Evolutionary conservation across 2,888 invertebrate genomes (phyloP), one percentile per base, ranked within the genome.

Genomic region (Nomada ferruginata): DNA sequence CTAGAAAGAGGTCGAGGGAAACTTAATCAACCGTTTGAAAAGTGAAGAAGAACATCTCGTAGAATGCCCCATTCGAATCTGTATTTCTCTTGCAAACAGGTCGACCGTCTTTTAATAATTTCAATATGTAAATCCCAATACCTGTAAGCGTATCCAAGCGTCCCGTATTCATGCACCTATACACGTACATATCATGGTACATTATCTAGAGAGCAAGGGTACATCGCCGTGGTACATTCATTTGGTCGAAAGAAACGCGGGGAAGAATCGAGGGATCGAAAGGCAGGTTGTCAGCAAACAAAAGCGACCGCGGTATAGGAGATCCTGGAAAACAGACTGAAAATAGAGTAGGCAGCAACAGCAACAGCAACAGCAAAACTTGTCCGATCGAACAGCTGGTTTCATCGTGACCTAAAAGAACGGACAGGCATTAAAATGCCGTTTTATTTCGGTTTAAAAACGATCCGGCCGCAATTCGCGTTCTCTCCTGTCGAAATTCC

Each of bases 361-460:
- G 26, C 55, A 15, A 26, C 36, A 18, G 26, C 55, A n/a, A 9
- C 18, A 11, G 66, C 1, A 15, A 26, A 78, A 75, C 63, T 44
- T 47, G 69, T 64, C 59, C 69, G 76, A 79, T 76, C 76, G 57
- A 64, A 53, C 78, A 64, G 57, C 57, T 55, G 76, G 65, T 79
- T 76, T 57, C 76, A 76, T 50, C 55, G 61, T 65, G 79, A 76
- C 69, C 79, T 64, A 70, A 79, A 79, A 79, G 47, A 26, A 74
- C 65, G 26, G 71, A 57, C 36, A 42, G 71, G 15, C 69, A 75
- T 68, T 68, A 59, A 68, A 68, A 66, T 63, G 57, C 55, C 60
- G 44, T 20, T 80, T 75, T 66, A 69, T 79, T 82, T 66, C 52
- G 57, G 55, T 68, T 61, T 68, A 68, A 75, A 76, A 83, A 74